phyloP scores from a whole-genome alignment of 2,113 vertebrate species.

The Varanus salvator region DNA sequence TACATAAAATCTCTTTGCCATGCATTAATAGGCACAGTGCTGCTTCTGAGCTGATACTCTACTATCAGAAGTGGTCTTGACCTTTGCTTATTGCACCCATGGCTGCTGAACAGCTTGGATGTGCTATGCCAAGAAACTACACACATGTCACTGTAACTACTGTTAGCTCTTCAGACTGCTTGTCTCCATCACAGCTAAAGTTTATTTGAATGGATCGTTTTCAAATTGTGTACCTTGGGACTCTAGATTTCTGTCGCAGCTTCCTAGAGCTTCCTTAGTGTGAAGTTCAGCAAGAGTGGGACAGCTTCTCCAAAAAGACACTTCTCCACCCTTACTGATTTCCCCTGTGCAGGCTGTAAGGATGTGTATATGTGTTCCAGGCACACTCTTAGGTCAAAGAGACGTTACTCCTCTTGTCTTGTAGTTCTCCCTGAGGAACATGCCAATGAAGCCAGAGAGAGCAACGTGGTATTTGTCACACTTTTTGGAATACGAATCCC shows the following conservation, averaged over 20 bases:
- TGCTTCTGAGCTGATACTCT: constrained; percentile 14
- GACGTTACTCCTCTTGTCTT: neutral
- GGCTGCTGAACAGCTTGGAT: neutral
- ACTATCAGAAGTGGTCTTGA: neutral
- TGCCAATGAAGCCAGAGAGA: neutral
- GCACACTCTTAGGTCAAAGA: neutral
- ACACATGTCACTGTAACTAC: constrained; percentile 53
- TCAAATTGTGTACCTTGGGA: neutral
- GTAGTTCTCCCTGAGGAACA: neutral
- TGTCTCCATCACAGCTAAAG: neutral
- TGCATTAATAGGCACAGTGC: neutral
- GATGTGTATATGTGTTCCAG: neutral
- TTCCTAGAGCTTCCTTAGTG: neutral
- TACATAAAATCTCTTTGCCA: neutral
- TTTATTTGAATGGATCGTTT: neutral
- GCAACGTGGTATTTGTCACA: no score
- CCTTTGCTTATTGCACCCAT: neutral
- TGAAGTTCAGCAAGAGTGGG: neutral
- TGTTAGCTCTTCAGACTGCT: constrained; percentile 23
- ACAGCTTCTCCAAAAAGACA: neutral
- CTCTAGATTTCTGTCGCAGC: neutral
- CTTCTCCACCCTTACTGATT: no score
- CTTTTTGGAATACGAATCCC: no score
- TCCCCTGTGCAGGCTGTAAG: neutral
- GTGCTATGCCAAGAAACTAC: constrained; percentile 12